Base-by-base conservation (phyloP, 2,888 invertebrate species). In the Protonemura montana region DNA sequence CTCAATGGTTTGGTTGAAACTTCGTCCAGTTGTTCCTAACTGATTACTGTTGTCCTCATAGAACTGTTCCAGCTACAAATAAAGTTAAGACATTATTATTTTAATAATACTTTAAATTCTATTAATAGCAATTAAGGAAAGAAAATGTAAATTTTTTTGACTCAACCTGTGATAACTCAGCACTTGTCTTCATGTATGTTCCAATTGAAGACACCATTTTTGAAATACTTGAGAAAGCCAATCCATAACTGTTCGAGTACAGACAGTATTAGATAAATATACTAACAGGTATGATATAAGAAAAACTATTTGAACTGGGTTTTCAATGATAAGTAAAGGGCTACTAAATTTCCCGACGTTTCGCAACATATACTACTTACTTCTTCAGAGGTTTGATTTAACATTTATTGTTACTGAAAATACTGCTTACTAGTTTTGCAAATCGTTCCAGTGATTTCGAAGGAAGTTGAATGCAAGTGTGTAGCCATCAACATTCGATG, bases 391-490 rank as follows among this genome's bases (percentile, higher is more conserved):
- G n/a, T n/a, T 29, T 28, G 0, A 77, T 16, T 27, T 27, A 27
- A 7, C 26, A 3, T 76, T n/a, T 59, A 59, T 2, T 1, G 1
- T 59, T 2, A 59, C 21, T n/a, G 16, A 59, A 21, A 35, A 59
- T 59, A 77, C 1, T 84, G 89, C 92, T 92, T 90, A 93, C 93
- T 92, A 91, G 86, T 90, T 89, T 86, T 91, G 89, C 82, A 93
- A 89, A 59, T 90, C 89, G 30, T 91, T 88, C 93, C 93, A 93
- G 87, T 92, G 92, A 77, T 91, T 91, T 86, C 93, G 90, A 7
- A 94, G 89, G 88, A 93, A 94, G 89, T 94, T 93, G 89, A 94
- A 94, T 0, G 94, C 94, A 28, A 95, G 91, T 88, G 93, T 92
- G 89, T 93, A 92, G 29, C 95, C 95, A 88, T 93, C 91, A 35